Evolutionary conservation across 1,140 invertebrate species (phyloP).

Genomic region (Danaus melanippus): DNA sequence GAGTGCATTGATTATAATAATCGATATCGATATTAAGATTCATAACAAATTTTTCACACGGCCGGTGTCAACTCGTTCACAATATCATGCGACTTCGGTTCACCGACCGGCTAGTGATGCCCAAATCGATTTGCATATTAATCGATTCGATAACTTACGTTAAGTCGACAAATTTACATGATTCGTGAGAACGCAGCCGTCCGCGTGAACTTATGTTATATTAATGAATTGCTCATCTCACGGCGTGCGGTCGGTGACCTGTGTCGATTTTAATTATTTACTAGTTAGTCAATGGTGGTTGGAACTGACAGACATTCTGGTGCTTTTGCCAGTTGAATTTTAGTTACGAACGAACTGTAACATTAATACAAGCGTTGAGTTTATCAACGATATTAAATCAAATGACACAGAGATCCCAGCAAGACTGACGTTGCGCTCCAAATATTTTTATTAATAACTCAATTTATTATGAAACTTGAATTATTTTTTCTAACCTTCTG

Average conservation of each 20-base stretch:
- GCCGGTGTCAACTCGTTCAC: slow-evolving; percentile 45
- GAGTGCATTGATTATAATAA: slow-evolving; percentile 4
- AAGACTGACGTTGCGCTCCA: too few relatives aligned
- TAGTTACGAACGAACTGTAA: neutral
- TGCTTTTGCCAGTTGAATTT: slow-evolving; percentile 4
- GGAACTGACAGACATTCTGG: slow-evolving; percentile 13
- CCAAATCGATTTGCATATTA: slow-evolving; percentile 69
- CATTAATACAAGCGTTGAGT: neutral
- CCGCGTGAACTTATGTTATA: slow-evolving; percentile 69
- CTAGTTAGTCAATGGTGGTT: slow-evolving; percentile 24
- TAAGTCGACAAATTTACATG: slow-evolving; percentile 71
- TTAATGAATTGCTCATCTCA: slow-evolving; percentile 69
- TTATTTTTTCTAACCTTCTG: slow-evolving; percentile 19
- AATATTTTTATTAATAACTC: too few relatives aligned
- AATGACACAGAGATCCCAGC: too few relatives aligned
- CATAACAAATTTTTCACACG: slow-evolving; percentile 40
- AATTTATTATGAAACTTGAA: neutral
- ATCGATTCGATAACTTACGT: slow-evolving; percentile 70
- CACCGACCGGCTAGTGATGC: slow-evolving; percentile 67
- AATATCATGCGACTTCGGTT: slow-evolving; percentile 54
- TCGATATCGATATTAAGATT: slow-evolving; percentile 13
- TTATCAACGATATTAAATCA: neutral
- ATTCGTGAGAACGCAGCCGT: slow-evolving; percentile 63
- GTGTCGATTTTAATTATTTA: slow-evolving; percentile 56
- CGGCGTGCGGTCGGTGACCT: slow-evolving; percentile 45